Evolutionary conservation across 2,888 invertebrate species (phyloP).

Genomic region (Polydesmus complanatus): DNA sequence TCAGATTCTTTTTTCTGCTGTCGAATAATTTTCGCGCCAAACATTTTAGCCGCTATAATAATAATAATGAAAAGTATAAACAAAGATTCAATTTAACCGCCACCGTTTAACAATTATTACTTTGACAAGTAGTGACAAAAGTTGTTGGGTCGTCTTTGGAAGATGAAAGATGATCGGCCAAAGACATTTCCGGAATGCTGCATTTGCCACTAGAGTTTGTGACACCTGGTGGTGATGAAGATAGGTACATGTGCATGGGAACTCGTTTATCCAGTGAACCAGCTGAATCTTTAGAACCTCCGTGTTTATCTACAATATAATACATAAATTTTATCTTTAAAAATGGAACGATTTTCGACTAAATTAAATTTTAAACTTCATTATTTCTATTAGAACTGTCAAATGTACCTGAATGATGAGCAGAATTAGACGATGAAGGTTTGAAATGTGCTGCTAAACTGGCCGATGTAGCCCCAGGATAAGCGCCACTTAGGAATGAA

Average conservation of each 20-base stretch:
- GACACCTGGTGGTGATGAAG: conserved; percentile 10
- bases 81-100: background rate
- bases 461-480: conserved; percentile 40
- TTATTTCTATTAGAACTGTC: too few species aligned
- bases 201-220: background rate
- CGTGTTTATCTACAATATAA: background rate
- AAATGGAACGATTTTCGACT: background rate
- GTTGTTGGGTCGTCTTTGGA: conserved; percentile 12
- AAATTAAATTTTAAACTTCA: too few species aligned
- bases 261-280: conserved; percentile 16
- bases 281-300: conserved; percentile 4
- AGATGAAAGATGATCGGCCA: background rate
- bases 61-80: background rate
- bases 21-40: conserved; percentile 67
- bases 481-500: conserved; percentile 36
- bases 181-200: conserved; percentile 6
- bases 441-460: conserved; percentile 46
- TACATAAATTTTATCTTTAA: background rate
- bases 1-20: conserved; percentile 54
- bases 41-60: conserved; percentile 33
- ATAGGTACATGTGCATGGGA: conserved; percentile 19
- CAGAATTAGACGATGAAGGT: conserved; percentile 21
- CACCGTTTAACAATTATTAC: conserved; percentile 2
- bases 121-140: conserved; percentile 11
- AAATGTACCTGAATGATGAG: too few species aligned